Conservation (phyloP, 2,113 vertebrate species). For the Scomber scombrus region DNA sequence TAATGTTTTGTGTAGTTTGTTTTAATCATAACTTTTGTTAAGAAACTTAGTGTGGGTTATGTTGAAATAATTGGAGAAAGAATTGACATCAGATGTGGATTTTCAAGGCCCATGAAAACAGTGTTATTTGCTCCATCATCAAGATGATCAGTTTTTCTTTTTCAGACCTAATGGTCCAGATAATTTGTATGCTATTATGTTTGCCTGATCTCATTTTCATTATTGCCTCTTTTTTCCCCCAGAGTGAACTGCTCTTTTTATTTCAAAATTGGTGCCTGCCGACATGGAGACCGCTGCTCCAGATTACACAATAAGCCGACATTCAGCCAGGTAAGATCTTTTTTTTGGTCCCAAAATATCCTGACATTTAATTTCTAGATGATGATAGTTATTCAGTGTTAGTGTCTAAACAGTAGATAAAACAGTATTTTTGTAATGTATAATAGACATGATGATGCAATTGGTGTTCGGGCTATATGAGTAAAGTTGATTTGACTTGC, state of each 20-base stretch:
- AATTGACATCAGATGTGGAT: neutral
- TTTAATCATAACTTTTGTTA: too few species aligned
- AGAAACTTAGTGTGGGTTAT: too few species aligned
- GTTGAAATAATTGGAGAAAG: too few species aligned
- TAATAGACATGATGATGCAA: neutral
- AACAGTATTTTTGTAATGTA: neutral
- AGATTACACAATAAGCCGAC: constrained; percentile 98
- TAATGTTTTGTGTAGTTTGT: too few species aligned
- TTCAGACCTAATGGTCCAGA: too few species aligned
- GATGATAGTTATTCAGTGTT: too few species aligned
- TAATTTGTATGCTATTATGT: neutral
- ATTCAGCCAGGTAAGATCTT: constrained; percentile 92
- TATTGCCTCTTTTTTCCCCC: constrained; percentile 66
- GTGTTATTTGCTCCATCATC: neutral
- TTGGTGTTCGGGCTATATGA: too few species aligned
- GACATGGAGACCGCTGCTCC: constrained; percentile 98
- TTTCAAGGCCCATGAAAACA: neutral
- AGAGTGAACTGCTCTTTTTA: constrained; percentile 99
- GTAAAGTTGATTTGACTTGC: too few species aligned
- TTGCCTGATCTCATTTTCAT: constrained; percentile 12
- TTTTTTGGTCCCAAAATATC: neutral
- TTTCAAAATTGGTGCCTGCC: constrained; percentile 99
- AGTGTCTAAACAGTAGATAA: neutral
- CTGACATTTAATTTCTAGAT: neutral
- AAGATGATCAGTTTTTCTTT: neutral